Evolutionary conservation across 2,888 invertebrate genomes (phyloP), one percentile per base, ranked within the genome.

Genomic region (Tineola bisselliella): DNA sequence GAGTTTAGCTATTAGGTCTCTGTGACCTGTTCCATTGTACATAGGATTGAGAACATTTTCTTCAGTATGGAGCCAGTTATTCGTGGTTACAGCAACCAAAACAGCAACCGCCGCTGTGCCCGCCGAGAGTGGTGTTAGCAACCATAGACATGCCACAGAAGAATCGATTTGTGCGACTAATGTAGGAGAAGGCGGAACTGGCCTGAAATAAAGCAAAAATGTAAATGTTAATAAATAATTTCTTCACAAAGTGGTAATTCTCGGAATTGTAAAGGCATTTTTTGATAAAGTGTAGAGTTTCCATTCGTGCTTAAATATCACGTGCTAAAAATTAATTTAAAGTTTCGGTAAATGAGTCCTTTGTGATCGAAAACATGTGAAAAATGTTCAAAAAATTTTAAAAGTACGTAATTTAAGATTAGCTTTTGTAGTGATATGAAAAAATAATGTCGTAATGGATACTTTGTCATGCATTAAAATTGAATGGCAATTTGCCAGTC

Each of bases 21-120:
- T 90, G 65, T 90, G 91, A 8, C 90, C 91, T 0, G 94, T 93
- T 6, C 93, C 93, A 77, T 95, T 95, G 77, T 91, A 93, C 60
- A 89, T 84, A 11, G 91, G 90, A 79, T 93, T 94, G 62, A 92
- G 90, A 88, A 96, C 91, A 75, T 93, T 93, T 77, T 96, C 96
- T 75, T 94, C 92, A 3, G 95, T 95, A 67, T 93, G 91, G 19
- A 96, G 88, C 96, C 96, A 96, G 80, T 94, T 93, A 74, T 92
- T 93, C 2, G 94, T 94, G 8, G 91, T 88, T 63, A 94, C 91
- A 15, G 94, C 93, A 1, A 93, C 89, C 44, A 91, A 84, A 15
- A 94, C 92, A 48, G 92, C 91, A 11, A 91, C 88, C 38, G 93
- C 88, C 11, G 93, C 92, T 12, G 93, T 88, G 38, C 92, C 90